A percentile compares a stretch with the other conserved stretches of the same genome.
phyloP scores from a whole-genome alignment of 2,888 invertebrate genomes.

The Euphydryas editha region DNA sequence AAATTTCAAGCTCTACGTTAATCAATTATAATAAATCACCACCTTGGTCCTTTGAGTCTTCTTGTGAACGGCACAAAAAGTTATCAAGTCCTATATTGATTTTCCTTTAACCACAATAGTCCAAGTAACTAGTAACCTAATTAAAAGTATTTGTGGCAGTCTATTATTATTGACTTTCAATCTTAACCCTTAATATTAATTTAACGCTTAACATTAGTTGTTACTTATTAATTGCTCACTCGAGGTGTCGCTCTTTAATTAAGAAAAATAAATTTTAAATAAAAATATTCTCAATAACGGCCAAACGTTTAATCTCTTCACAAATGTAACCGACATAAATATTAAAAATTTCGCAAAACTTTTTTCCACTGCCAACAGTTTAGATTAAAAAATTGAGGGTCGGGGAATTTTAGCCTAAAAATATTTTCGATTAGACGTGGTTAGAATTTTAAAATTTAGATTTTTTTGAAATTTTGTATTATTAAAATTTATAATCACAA shows the following conservation, averaged over 20 bases:
- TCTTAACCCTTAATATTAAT: conserved; percentile 60
- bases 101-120: conserved; percentile 55
- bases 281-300: conserved; percentile 76
- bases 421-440: conserved; percentile 78
- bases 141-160: conserved; percentile 59
- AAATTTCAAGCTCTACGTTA: conserved; percentile 28
- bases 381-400: conserved; percentile 72
- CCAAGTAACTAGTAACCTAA: conserved; percentile 55
- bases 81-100: conserved; percentile 52
- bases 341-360: conserved; percentile 81
- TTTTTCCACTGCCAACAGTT: conserved; percentile 72
- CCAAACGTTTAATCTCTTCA: conserved; percentile 78
- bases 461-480: conserved; percentile 66
- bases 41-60: conserved; percentile 61
- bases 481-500: conserved; percentile 83
- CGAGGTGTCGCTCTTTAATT: conserved; percentile 59
- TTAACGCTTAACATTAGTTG: conserved; percentile 70
- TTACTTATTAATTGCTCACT: conserved; percentile 62
- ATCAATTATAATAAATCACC: conserved; percentile 46
- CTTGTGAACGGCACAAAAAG: conserved; percentile 56
- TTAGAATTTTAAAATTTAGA: conserved; percentile 56
- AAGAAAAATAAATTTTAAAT: conserved; percentile 74
- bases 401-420: conserved; percentile 75
- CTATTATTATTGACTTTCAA: conserved; percentile 55
- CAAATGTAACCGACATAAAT: conserved; percentile 82